phyloP scores from a whole-genome alignment of 1,140 invertebrate genomes.

The Monomorium pharaonis region DNA sequence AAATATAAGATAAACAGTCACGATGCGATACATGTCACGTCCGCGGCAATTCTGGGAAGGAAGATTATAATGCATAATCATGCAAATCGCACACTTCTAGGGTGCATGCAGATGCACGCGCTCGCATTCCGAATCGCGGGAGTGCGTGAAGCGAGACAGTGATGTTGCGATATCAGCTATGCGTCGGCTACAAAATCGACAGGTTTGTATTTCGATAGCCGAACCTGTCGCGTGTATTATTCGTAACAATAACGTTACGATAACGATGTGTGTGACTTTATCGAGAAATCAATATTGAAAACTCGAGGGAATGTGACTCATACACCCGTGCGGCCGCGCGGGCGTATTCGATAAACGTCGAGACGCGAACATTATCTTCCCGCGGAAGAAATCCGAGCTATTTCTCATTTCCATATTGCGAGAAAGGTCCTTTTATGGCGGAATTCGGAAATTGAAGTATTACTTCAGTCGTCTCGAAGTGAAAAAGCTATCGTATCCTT shows the following conservation, averaged over 20 bases:
- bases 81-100: too few species aligned
- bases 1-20: too few species aligned
- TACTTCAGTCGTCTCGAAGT: not conserved
- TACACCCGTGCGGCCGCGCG: not conserved
- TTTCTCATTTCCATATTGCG: slow-evolving; percentile 16
- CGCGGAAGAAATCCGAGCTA: slow-evolving; percentile 1
- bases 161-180: not conserved
- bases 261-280: not conserved
- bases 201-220: not conserved
- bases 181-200: not conserved
- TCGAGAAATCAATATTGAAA: slow-evolving; percentile 36
- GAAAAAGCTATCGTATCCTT: not conserved
- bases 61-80: too few species aligned
- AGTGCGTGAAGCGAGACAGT: not conserved
- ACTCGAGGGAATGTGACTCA: slow-evolving; percentile 3
- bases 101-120: too few species aligned
- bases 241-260: slow-evolving; percentile 1
- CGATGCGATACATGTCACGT: too few species aligned
- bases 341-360: not conserved
- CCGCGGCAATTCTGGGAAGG: too few species aligned
- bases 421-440: not conserved
- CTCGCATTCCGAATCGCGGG: too few species aligned
- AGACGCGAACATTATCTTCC: not conserved
- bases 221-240: not conserved
- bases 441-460: not conserved